Conservation (phyloP, 2,113 vertebrate genomes). For the Haplochromis burtoni region DNA sequence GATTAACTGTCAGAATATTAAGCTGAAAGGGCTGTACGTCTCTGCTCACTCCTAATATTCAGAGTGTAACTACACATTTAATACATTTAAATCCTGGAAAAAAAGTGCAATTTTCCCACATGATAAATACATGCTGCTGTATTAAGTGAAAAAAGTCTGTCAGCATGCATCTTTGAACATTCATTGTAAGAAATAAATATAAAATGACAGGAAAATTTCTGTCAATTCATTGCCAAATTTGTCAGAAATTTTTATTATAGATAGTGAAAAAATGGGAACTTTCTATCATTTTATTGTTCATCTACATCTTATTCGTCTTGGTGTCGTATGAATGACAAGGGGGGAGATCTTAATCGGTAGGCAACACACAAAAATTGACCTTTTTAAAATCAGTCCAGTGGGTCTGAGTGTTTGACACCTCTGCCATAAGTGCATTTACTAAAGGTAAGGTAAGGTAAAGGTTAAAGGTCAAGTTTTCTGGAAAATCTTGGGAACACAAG, state of each 20-base stretch:
- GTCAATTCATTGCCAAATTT: not conserved
- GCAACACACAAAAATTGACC: accelerated
- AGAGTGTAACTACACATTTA: not conserved
- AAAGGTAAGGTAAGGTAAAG: not conserved
- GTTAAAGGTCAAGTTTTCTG: not conserved
- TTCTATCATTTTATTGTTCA: not conserved
- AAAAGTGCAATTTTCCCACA: not conserved
- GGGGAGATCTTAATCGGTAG: not conserved
- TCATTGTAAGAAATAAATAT: not conserved
- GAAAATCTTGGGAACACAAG: not conserved
- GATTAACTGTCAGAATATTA: not conserved
- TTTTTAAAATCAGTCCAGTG: not conserved
- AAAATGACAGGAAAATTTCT: not conserved
- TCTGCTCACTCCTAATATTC: not conserved
- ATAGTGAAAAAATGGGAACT: not conserved
- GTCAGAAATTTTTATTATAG: not conserved
- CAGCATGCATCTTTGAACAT: not conserved
- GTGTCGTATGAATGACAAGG: not conserved
- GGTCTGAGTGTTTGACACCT: not conserved
- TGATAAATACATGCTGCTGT: not conserved
- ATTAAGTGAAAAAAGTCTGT: not conserved
- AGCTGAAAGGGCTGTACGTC: not conserved
- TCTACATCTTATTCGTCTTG: not conserved
- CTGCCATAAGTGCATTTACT: not conserved
- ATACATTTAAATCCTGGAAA: not conserved